These are phyloP conservation scores for Sacculina carcini DNA, from an alignment of 2,888 invertebrate genomes.

Conservation along the genomic window DNA sequence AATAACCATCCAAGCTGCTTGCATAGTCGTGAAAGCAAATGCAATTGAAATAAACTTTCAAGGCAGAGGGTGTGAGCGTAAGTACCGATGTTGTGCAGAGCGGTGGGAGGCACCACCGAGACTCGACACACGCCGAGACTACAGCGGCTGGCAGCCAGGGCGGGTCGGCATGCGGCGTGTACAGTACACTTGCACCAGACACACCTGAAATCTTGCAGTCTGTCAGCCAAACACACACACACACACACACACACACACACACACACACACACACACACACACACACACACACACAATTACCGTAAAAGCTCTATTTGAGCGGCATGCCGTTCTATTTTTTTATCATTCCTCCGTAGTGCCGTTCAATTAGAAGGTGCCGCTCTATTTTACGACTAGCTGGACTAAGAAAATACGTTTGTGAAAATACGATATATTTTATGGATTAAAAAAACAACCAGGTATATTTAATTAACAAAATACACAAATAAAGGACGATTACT, in stretches of 20 bases:
- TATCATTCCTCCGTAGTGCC: neutral
- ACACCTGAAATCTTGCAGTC: constrained; percentile 85
- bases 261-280: neutral
- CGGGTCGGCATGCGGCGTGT: constrained; percentile 65
- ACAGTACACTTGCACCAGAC: constrained; percentile 82
- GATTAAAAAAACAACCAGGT: too few relatives aligned
- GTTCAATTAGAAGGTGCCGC: too few relatives aligned
- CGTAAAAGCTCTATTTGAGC: neutral
- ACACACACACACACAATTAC: neutral
- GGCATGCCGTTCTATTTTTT: neutral
- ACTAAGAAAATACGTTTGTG: too few relatives aligned
- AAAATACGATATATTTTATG: too few relatives aligned
- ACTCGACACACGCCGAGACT: constrained; percentile 64
- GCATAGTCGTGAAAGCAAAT: too few relatives aligned
- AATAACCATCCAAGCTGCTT: too few relatives aligned
- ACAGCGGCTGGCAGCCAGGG: constrained; percentile 42
- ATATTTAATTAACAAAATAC: too few relatives aligned
- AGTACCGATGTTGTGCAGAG: constrained; percentile 57
- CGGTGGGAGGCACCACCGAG: constrained; percentile 79
- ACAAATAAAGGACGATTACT: too few relatives aligned
- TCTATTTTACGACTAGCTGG: too few relatives aligned
- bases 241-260: neutral
- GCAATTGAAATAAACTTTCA: too few relatives aligned
- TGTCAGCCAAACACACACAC: constrained; percentile 16
- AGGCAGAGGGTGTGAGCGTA: too few relatives aligned